phyloP scores from a whole-genome alignment of 1,140 invertebrate species.

The Melitaea cinxia region DNA sequence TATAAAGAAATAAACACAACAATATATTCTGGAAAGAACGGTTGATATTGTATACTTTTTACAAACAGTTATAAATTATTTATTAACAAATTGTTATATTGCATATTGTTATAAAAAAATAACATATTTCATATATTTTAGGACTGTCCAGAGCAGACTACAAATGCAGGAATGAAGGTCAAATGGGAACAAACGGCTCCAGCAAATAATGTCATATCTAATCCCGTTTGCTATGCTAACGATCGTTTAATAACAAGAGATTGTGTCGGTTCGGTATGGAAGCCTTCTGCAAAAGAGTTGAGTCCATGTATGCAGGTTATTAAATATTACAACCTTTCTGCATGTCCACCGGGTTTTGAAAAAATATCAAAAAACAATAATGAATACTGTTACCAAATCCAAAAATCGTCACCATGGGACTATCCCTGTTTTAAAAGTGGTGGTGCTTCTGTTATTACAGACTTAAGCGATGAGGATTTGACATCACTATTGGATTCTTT shows the following conservation, averaged over 20 bases:
- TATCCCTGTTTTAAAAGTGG: constrained; percentile 64
- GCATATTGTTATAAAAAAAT: too few relatives aligned
- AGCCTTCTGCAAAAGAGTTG: constrained; percentile 40
- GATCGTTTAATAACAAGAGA: constrained; percentile 54
- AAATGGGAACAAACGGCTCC: constrained; percentile 51
- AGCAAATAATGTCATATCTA: constrained; percentile 50
- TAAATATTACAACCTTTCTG: constrained; percentile 47
- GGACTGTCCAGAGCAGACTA: constrained; percentile 56
- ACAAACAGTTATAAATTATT: too few relatives aligned
- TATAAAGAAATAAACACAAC: too few relatives aligned
- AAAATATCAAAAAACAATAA: constrained; percentile 55
- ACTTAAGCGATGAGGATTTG: constrained; percentile 50
- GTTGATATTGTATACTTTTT: too few relatives aligned
- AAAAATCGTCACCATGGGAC: constrained; percentile 50
- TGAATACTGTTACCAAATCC: constrained; percentile 61
- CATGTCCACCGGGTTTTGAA: constrained; percentile 59
- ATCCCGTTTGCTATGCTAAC: constrained; percentile 55
- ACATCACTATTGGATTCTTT: constrained; percentile 52
- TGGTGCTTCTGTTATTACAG: constrained; percentile 59
- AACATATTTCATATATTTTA: constrained; percentile 27
- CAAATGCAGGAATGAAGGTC: constrained; percentile 48
- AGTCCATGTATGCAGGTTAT: constrained; percentile 50
- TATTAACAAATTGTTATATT: too few relatives aligned
- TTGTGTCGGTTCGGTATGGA: constrained; percentile 52
- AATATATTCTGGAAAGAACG: too few relatives aligned